Percentiles rank a stretch among this genome's conserved stretches.
phyloP scores from a whole-genome alignment of 2,888 invertebrate genomes.

The Zaprionus obscuricornis region DNA sequence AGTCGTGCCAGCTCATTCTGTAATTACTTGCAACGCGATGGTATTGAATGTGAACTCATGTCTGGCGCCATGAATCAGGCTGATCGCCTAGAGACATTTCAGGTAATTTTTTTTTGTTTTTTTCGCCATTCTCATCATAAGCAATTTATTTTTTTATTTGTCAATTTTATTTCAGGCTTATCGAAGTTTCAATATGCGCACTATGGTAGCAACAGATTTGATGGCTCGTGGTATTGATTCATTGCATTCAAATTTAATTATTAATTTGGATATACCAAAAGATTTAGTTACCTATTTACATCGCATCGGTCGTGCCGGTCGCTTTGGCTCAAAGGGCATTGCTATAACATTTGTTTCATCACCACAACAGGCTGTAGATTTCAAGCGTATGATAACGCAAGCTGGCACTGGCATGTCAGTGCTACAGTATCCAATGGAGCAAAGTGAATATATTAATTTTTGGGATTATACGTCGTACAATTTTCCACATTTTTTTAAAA shows the following conservation, averaged over 20 bases:
- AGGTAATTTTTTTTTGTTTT: conserved; percentile 29
- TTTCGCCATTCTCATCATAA: too few species aligned
- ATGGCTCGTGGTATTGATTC: conserved; percentile 97
- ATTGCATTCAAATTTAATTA: conserved; percentile 94
- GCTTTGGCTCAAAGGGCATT: conserved; percentile 94
- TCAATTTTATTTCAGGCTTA: conserved; percentile 84
- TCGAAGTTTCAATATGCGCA: conserved; percentile 91
- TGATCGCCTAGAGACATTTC: conserved; percentile 90
- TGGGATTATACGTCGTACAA: conserved; percentile 75
- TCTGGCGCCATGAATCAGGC: conserved; percentile 91
- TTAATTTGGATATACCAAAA: conserved; percentile 94
- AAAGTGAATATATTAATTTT: conserved; percentile 47
- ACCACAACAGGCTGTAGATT: conserved; percentile 86
- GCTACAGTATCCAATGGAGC: conserved; percentile 83
- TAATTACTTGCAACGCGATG: conserved; percentile 87
- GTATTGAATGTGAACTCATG: conserved; percentile 91
- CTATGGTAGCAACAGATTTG: conserved; percentile 95
- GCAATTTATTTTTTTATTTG: too few species aligned
- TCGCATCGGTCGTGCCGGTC: conserved; percentile 96
- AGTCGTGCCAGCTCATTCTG: conserved; percentile 91
- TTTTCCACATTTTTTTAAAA: conserved; percentile 45
- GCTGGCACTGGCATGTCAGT: conserved; percentile 85
- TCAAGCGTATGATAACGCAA: conserved; percentile 85
- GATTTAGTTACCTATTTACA: conserved; percentile 95
- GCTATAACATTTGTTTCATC: conserved; percentile 90